Evolutionary conservation across 2,113 vertebrate species (phyloP).

Genomic region (Sciurus niger): DNA sequence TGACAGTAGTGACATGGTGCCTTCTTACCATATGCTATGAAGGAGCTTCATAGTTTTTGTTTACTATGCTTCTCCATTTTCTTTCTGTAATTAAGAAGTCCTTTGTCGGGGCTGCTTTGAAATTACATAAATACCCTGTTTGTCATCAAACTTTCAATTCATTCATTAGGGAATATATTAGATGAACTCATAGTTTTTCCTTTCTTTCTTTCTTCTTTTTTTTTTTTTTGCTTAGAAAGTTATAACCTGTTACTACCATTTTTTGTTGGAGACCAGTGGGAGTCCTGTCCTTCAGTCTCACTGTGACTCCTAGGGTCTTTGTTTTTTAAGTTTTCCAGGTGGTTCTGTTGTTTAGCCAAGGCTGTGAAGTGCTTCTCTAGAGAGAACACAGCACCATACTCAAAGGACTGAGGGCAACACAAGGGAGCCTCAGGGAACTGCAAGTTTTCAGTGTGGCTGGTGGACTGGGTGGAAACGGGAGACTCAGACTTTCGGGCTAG

Average conservation of each 20-base stretch:
- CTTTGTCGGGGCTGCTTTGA: background rate
- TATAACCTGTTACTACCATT: background rate
- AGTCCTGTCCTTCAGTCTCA: background rate
- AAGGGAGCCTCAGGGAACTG: background rate
- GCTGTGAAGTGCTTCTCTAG: background rate
- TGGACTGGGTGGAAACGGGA: background rate
- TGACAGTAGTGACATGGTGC: background rate
- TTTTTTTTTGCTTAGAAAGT: background rate
- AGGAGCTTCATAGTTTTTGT: background rate
- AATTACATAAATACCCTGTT: background rate
- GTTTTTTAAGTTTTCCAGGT: background rate
- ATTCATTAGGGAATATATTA: background rate
- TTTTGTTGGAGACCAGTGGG: background rate
- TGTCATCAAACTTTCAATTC: background rate
- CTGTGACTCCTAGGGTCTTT: background rate
- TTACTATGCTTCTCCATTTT: background rate
- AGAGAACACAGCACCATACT: background rate
- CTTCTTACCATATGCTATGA: background rate
- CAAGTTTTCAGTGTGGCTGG: background rate
- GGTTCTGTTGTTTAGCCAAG: background rate
- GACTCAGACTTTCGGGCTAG: background rate
- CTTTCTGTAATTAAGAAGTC: constrained; percentile 5
- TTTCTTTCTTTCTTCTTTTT: background rate
- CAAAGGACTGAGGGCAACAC: background rate
- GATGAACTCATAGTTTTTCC: background rate